These are phyloP conservation scores for Andrena fulva DNA, from an alignment of 2,888 invertebrate species.

Conservation along the genomic window DNA sequence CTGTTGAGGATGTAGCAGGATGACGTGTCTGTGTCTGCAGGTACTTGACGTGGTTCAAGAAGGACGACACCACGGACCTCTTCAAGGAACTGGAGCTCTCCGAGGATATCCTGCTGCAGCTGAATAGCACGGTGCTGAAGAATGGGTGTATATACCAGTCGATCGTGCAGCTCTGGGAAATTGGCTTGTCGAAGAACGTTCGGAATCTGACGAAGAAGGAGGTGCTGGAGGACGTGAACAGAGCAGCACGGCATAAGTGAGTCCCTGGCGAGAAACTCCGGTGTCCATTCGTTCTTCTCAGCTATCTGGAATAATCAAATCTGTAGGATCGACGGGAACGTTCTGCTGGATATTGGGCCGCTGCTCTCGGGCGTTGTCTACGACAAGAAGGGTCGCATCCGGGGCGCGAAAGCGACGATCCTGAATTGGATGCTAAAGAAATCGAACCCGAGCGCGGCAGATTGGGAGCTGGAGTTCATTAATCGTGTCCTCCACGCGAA, in stretches of 20 bases:
- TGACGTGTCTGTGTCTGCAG: constrained; percentile 54
- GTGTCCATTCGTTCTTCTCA: neutral
- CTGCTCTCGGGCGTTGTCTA: constrained; percentile 77
- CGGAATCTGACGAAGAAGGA: constrained; percentile 70
- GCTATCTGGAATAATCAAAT: neutral
- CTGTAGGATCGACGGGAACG: constrained; percentile 46
- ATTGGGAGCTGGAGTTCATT: constrained; percentile 81
- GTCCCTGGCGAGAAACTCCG: constrained; percentile 24
- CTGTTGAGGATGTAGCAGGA: neutral
- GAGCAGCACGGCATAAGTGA: constrained; percentile 75
- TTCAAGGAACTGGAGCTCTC: constrained; percentile 62
- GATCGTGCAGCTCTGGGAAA: constrained; percentile 79
- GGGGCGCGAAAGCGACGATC: constrained; percentile 81
- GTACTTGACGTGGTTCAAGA: constrained; percentile 81
- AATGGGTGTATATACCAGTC: constrained; percentile 82
- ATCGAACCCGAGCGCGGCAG: constrained; percentile 72
- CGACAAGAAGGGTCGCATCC: constrained; percentile 74
- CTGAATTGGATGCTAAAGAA: constrained; percentile 81
- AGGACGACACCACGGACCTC: constrained; percentile 57
- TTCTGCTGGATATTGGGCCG: constrained; percentile 77
- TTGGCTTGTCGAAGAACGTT: constrained; percentile 58
- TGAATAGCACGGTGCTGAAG: constrained; percentile 72
- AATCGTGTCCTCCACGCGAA: constrained; percentile 76
- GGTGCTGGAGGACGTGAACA: constrained; percentile 76
- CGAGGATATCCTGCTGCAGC: constrained; percentile 64